Conservation (phyloP, 1,140 invertebrate species). For the Cyphomyrmex costatus region DNA sequence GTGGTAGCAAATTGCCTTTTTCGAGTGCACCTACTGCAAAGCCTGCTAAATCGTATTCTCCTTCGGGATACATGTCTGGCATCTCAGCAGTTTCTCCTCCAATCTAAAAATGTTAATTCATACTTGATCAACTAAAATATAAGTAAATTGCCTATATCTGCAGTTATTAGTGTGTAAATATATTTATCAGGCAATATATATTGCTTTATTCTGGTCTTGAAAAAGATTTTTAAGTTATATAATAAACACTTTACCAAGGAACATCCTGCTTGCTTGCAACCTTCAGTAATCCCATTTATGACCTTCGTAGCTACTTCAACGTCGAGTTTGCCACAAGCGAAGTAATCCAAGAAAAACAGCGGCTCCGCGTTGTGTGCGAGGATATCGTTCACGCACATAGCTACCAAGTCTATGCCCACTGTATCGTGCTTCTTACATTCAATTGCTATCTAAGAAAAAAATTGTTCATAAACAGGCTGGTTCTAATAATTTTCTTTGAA, state of each 20-base stretch:
- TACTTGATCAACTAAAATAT: not conserved
- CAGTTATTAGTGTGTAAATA: no score
- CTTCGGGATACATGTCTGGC: conserved; percentile 95
- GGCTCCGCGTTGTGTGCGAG: conserved; percentile 97
- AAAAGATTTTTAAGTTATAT: conserved; percentile 17
- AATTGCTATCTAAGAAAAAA: conserved; percentile 92
- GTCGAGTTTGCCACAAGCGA: conserved; percentile 95
- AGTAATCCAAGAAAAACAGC: conserved; percentile 98
- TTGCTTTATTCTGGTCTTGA: not conserved
- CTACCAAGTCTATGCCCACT: conserved; percentile 98
- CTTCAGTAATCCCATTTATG: conserved; percentile 94
- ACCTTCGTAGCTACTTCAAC: conserved; percentile 92
- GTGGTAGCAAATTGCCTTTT: conserved; percentile 91
- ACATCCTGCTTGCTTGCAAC: conserved; percentile 95
- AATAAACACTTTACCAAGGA: conserved; percentile 89
- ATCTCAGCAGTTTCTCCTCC: conserved; percentile 99
- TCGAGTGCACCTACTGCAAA: conserved; percentile 98
- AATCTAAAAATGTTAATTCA: conserved; percentile 80
- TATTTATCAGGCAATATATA: no score
- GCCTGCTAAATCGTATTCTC: conserved; percentile 98
- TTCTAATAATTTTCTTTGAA: conserved; percentile 8
- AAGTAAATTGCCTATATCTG: no score
- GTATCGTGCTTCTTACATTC: conserved; percentile 92
- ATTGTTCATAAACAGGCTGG: not conserved
- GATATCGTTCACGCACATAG: conserved; percentile 99